phyloP scores from a whole-genome alignment of 2,888 invertebrate genomes.

The Listrodromus nycthemerus region DNA sequence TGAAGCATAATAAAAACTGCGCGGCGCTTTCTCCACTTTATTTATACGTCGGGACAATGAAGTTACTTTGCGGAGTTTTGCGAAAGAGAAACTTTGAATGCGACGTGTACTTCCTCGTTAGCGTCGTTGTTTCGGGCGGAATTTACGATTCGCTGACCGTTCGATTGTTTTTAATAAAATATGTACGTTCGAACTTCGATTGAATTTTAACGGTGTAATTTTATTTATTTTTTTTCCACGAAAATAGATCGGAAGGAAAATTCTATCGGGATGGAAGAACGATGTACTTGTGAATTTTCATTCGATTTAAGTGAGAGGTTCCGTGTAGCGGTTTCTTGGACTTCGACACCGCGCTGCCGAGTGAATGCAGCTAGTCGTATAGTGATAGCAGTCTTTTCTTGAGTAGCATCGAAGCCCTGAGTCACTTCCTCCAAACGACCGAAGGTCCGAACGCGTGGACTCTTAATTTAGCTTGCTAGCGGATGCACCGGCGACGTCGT shows the following conservation, averaged over 20 bases:
- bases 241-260: too few species aligned
- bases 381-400: slow-evolving; percentile 36
- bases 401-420: slow-evolving; percentile 42
- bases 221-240: too few species aligned
- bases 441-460: slow-evolving; percentile 44
- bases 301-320: slow-evolving; percentile 1
- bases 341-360: not conserved
- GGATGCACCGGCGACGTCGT: slow-evolving; percentile 57
- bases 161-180: too few species aligned
- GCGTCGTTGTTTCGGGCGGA: too few species aligned
- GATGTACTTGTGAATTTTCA: not conserved
- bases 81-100: too few species aligned
- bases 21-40: slow-evolving; percentile 44
- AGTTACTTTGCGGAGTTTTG: not conserved
- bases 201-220: too few species aligned
- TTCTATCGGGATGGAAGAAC: too few species aligned
- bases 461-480: slow-evolving; percentile 61
- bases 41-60: slow-evolving; percentile 20
- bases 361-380: not conserved
- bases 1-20: slow-evolving; percentile 10
- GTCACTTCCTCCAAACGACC: slow-evolving; percentile 56
- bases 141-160: too few species aligned
- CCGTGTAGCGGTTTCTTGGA: not conserved
- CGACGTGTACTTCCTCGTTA: too few species aligned
- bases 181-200: too few species aligned